Evolutionary conservation across 1,140 invertebrate species (phyloP).

Genomic region (Drosophila watanabei): DNA sequence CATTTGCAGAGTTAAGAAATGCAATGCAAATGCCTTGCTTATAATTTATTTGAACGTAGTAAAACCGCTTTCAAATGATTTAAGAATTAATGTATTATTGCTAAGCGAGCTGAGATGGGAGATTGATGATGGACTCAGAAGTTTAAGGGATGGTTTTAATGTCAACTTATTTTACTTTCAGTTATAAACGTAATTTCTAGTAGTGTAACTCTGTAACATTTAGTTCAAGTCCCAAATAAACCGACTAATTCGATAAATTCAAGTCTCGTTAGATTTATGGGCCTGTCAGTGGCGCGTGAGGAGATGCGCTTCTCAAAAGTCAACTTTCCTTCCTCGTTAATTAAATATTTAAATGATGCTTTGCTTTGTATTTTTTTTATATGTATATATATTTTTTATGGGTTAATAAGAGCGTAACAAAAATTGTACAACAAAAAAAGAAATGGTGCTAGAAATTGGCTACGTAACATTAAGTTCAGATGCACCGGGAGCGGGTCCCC

Average conservation of each 20-base stretch:
- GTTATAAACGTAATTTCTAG: background rate
- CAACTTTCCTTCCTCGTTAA: slow-evolving; percentile 1
- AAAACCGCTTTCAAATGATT: slow-evolving; percentile 1
- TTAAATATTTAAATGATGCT: slow-evolving; percentile 23
- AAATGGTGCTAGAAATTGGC: slow-evolving; percentile 71
- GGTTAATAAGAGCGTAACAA: slow-evolving; percentile 32
- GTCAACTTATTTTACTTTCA: background rate
- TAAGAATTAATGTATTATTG: background rate
- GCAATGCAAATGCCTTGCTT: background rate
- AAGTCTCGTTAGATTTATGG: background rate
- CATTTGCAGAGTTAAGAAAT: background rate
- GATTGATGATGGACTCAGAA: background rate
- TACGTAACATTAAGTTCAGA: slow-evolving; percentile 54
- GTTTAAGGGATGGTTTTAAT: background rate
- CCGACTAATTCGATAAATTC: background rate
- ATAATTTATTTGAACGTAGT: background rate
- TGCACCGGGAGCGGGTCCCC: slow-evolving; percentile 27
- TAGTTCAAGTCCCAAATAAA: background rate
- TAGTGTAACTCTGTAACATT: background rate
- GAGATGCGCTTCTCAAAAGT: slow-evolving; percentile 1
- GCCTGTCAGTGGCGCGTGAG: slow-evolving; percentile 1
- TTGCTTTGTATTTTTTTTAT: background rate
- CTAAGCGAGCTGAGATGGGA: background rate
- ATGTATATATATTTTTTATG: slow-evolving; percentile 30
- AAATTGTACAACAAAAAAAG: slow-evolving; percentile 28